These are phyloP conservation scores for Brenthis ino DNA, from an alignment of 2,888 invertebrate genomes.

Conservation along the genomic window DNA sequence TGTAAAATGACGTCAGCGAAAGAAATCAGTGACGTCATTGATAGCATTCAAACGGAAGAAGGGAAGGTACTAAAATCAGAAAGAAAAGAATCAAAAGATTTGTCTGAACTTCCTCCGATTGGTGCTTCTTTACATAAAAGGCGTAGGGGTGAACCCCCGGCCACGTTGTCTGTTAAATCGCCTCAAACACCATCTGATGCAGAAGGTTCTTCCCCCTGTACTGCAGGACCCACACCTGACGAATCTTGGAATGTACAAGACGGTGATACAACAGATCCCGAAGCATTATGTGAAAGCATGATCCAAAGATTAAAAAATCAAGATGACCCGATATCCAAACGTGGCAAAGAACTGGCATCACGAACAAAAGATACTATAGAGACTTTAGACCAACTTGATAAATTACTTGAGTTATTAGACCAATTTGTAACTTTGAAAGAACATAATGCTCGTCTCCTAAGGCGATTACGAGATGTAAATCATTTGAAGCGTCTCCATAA, in stretches of 20 bases:
- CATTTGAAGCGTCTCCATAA: slow-evolving; percentile 85
- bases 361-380: slow-evolving; percentile 83
- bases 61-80: slow-evolving; percentile 43
- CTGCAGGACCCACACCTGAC: slow-evolving; percentile 65
- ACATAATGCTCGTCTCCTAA: slow-evolving; percentile 86
- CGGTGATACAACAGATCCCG: slow-evolving; percentile 59
- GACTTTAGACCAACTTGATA: slow-evolving; percentile 90
- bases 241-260: slow-evolving; percentile 60
- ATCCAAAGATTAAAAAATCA: slow-evolving; percentile 66
- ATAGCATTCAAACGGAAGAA: slow-evolving; percentile 46
- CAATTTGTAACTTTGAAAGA: slow-evolving; percentile 88
- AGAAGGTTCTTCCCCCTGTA: slow-evolving; percentile 73
- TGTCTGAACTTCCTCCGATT: slow-evolving; percentile 63
- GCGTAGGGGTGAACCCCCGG: slow-evolving; percentile 69
- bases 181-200: slow-evolving; percentile 69
- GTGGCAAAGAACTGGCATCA: slow-evolving; percentile 80
- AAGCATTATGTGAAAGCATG: slow-evolving; percentile 68
- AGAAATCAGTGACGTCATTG: slow-evolving; percentile 64
- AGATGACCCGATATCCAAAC: slow-evolving; percentile 73
- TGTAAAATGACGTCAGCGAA: slow-evolving; percentile 63
- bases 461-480: slow-evolving; percentile 87
- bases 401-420: slow-evolving; percentile 89
- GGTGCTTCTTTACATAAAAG: slow-evolving; percentile 74
- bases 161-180: slow-evolving; percentile 64
- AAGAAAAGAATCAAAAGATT: slow-evolving; percentile 51